Conservation (phyloP, 2,888 invertebrate genomes). For the Cataglyphis cursor region DNA sequence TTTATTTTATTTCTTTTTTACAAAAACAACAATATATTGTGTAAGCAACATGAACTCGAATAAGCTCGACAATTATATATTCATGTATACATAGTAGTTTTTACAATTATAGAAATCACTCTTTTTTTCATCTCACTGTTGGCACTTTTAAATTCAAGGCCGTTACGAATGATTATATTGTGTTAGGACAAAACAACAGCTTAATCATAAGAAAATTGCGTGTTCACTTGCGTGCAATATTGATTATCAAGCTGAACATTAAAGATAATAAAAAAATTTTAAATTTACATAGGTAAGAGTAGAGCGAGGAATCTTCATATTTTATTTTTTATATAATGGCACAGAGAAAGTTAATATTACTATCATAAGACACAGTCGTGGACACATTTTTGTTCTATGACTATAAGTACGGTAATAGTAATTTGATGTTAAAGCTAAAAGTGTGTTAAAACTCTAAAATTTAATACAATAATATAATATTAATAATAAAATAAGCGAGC, state of each 20-base stretch:
- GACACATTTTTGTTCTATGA: not conserved
- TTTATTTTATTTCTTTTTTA: constrained; percentile 33
- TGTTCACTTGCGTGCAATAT: not conserved
- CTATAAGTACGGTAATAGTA: not conserved
- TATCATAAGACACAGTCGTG: not conserved
- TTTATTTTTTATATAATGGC: constrained; percentile 5
- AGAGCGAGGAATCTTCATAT: not conserved
- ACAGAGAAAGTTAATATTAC: not conserved
- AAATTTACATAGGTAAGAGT: constrained; percentile 6
- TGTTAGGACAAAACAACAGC: not conserved
- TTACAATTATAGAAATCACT: constrained; percentile 7
- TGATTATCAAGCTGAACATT: constrained; percentile 7
- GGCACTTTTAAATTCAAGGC: not conserved
- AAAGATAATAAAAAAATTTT: not conserved
- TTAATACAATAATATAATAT: not conserved
- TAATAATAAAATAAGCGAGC: constrained; percentile 2
- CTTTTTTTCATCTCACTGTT: not conserved
- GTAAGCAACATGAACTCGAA: not conserved
- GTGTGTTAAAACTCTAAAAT: not conserved
- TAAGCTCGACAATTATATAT: not conserved
- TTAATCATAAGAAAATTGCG: constrained; percentile 8
- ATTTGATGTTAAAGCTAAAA: not conserved
- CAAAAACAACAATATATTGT: constrained; percentile 30
- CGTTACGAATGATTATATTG: not conserved
- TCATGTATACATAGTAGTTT: not conserved